phyloP scores from a whole-genome alignment of 2,888 invertebrate genomes.

The Protonemura montana region DNA sequence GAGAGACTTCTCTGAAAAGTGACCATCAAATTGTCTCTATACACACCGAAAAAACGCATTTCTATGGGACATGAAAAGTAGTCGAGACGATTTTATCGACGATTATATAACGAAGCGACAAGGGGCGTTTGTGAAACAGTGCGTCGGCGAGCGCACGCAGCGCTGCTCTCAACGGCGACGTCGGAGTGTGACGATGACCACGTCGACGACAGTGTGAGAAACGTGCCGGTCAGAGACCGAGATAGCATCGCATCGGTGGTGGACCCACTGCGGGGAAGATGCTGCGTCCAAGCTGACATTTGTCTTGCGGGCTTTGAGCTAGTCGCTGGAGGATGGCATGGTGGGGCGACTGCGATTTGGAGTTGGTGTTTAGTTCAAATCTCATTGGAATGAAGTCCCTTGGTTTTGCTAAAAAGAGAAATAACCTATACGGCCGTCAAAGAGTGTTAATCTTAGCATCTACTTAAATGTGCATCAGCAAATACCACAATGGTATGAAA shows the following conservation, averaged over 20 bases:
- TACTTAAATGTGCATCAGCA: not conserved
- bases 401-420: not conserved
- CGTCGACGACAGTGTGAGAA: not conserved
- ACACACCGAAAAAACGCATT: not conserved
- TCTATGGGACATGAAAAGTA: not conserved
- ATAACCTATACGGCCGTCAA: not conserved
- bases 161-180: not conserved
- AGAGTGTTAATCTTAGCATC: not conserved
- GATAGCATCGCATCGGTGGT: not conserved
- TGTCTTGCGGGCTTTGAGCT: no score
- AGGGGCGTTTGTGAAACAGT: not conserved
- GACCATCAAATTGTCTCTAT: not conserved
- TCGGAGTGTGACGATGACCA: not conserved
- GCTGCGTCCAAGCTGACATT: not conserved
- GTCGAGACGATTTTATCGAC: not conserved
- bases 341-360: no score
- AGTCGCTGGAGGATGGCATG: no score
- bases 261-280: constrained; percentile 1
- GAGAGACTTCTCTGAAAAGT: not conserved
- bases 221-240: not conserved
- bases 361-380: no score
- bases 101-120: not conserved
- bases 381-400: not conserved
- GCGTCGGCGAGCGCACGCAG: not conserved
- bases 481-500: not conserved